Evolutionary conservation across 2,797 vertebrate genomes (phyloP).

Genomic region (Gambelia wislizenii): DNA sequence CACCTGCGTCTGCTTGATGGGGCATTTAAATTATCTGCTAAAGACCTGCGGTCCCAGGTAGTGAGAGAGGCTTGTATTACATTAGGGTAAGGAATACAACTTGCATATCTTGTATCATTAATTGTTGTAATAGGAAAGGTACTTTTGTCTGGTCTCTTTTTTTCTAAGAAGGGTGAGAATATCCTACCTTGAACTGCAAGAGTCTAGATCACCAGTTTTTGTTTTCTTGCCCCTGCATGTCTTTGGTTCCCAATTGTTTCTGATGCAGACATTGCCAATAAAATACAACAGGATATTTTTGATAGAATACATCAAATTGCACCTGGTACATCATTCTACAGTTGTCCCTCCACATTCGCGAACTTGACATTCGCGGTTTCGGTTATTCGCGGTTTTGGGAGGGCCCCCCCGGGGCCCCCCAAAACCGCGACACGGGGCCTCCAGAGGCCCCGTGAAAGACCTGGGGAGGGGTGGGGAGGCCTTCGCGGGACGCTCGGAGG

Average conservation of each 20-base stretch:
- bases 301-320: too few relatives aligned
- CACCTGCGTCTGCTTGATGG: slow-evolving; percentile 93
- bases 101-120: background rate
- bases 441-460: too few relatives aligned
- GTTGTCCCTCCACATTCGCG: too few relatives aligned
- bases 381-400: too few relatives aligned
- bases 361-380: too few relatives aligned
- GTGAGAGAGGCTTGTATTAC: slow-evolving; percentile 98
- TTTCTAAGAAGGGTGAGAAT: background rate
- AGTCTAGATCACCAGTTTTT: background rate
- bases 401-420: too few relatives aligned
- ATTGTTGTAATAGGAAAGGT: background rate
- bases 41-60: slow-evolving; percentile 97
- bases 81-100: slow-evolving; percentile 84
- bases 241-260: background rate
- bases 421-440: too few relatives aligned
- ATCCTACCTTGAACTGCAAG: background rate
- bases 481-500: too few relatives aligned
- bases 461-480: too few relatives aligned
- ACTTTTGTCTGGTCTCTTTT: background rate
- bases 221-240: background rate
- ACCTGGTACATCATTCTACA: too few relatives aligned
- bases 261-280: too few relatives aligned
- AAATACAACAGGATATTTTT: too few relatives aligned
- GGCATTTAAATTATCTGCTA: slow-evolving; percentile 94